Conservation (phyloP, 2,113 vertebrate genomes). For the Caranx melampygus region DNA sequence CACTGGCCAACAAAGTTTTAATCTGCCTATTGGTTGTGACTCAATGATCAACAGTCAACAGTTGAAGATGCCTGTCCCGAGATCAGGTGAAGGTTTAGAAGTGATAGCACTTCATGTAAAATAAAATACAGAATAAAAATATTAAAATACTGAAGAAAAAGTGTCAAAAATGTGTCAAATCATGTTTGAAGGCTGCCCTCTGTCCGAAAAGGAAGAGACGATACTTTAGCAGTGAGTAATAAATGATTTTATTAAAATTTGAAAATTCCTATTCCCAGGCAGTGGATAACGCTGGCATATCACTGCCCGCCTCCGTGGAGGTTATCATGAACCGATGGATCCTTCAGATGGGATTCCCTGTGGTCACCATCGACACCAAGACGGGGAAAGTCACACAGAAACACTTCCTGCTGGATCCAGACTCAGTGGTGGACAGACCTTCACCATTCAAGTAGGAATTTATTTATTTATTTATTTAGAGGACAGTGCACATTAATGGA, state of each 20-base stretch:
- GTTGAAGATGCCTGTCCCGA: background rate
- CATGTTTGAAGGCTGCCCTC: background rate
- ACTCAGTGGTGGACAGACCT: slow-evolving; percentile 77
- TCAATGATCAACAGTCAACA: too few relatives aligned
- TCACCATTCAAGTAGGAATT: slow-evolving; percentile 86
- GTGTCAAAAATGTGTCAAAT: background rate
- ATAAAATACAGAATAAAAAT: too few relatives aligned
- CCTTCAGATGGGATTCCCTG: slow-evolving; percentile 94
- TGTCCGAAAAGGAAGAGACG: accelerated
- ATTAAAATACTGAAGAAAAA: too few relatives aligned
- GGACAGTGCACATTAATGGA: too few relatives aligned
- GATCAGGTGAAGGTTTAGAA: background rate
- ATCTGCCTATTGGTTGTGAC: too few relatives aligned
- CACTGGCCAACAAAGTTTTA: too few relatives aligned
- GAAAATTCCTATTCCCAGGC: slow-evolving; percentile 62
- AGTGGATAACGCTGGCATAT: slow-evolving; percentile 18
- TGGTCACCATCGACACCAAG: slow-evolving; percentile 86
- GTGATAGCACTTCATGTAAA: background rate
- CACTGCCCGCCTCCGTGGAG: slow-evolving; percentile 62
- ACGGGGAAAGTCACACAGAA: slow-evolving; percentile 82
- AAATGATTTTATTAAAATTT: background rate
- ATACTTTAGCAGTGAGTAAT: background rate
- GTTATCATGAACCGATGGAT: slow-evolving; percentile 93
- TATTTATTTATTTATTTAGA: too few relatives aligned
- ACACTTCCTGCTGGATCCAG: slow-evolving; percentile 89